A percentile compares a stretch with the other conserved stretches of the same genome.
phyloP scores from a whole-genome alignment of 2,888 invertebrate species.

The Drosophila nr. medialis region DNA sequence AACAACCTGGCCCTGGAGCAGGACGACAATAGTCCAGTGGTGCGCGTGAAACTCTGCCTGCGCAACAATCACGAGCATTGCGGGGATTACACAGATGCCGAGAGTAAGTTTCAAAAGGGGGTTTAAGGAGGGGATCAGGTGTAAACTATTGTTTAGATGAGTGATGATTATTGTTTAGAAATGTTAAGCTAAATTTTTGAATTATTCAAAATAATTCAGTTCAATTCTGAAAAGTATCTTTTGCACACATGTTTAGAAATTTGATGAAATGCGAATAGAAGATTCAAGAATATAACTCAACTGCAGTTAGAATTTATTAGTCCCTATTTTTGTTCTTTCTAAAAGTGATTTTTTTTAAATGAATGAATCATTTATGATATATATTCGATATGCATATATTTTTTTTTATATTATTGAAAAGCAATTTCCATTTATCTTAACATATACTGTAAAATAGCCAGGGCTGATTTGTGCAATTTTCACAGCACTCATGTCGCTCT shows the following conservation, averaged over 20 bases:
- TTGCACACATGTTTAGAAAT: neutral
- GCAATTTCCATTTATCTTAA: neutral
- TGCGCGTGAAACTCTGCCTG: constrained; percentile 93
- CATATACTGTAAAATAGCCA: neutral
- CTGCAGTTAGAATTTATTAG: too few species aligned
- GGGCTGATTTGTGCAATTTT: neutral
- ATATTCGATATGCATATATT: neutral
- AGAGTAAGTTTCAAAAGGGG: constrained; percentile 87
- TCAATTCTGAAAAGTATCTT: neutral
- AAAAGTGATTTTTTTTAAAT: neutral
- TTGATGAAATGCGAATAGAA: neutral
- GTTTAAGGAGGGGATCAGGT: neutral
- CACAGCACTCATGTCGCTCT: too few species aligned
- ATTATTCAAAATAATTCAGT: neutral
- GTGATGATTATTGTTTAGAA: neutral
- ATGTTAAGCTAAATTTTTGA: neutral
- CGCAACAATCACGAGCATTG: constrained; percentile 92
- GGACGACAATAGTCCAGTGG: constrained; percentile 87
- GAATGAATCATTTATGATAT: neutral
- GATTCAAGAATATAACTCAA: neutral
- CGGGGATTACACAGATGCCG: constrained; percentile 93
- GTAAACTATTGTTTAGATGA: neutral
- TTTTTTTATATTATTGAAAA: neutral
- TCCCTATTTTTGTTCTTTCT: too few species aligned
- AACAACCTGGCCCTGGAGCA: constrained; percentile 88